Evolutionary conservation across 1,140 invertebrate species (phyloP).

Genomic region (Delia radicum): DNA sequence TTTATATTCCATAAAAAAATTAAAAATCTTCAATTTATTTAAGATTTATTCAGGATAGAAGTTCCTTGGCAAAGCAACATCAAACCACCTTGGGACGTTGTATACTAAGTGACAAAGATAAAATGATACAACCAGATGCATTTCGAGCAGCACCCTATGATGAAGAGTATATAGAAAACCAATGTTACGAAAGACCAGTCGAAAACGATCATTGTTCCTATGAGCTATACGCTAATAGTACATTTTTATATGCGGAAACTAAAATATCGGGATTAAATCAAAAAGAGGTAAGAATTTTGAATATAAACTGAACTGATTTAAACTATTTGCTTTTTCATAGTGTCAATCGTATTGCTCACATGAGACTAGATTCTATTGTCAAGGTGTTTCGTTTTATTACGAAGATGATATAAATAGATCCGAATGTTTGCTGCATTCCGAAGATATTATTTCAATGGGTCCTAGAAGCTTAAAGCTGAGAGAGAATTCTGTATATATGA

Average conservation of each 20-base stretch:
- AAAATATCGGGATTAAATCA: conserved; percentile 51
- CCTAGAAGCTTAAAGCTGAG: conserved; percentile 54
- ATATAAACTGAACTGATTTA: background rate
- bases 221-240: conserved; percentile 52
- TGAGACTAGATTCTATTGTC: conserved; percentile 50
- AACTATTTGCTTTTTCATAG: conserved; percentile 32
- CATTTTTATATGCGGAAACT: conserved; percentile 52
- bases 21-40: too few relatives aligned
- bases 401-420: conserved; percentile 39
- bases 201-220: conserved; percentile 51
- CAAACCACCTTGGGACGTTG: conserved; percentile 58
- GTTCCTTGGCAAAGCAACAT: background rate
- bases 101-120: conserved; percentile 61
- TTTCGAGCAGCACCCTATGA: conserved; percentile 64
- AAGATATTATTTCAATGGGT: conserved; percentile 58
- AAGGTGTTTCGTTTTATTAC: conserved; percentile 48
- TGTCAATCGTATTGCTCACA: conserved; percentile 50
- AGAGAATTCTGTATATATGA: conserved; percentile 54
- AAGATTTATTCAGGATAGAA: conserved; percentile 23
- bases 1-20: too few relatives aligned
- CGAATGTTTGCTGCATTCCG: conserved; percentile 57
- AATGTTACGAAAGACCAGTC: conserved; percentile 57
- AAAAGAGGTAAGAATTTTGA: conserved; percentile 45
- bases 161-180: conserved; percentile 67
- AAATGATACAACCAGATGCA: conserved; percentile 63